Base-by-base conservation (phyloP, 2,888 invertebrate genomes). In the Amiota communis region DNA sequence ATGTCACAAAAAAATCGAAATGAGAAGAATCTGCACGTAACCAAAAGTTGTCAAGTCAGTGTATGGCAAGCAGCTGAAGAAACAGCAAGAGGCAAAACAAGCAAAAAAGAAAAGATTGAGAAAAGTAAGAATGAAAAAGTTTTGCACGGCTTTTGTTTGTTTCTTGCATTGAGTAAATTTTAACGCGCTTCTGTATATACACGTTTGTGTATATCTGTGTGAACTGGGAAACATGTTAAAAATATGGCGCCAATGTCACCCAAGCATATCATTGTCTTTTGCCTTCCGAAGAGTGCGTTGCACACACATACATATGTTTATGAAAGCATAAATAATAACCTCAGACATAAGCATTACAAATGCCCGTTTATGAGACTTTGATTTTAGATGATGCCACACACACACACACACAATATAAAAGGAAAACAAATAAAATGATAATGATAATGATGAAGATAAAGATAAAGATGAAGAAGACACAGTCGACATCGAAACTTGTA, bases 121-220 rank as follows among this genome's bases (percentile, higher is more conserved):
- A 63, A 63, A 15, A 65, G 8, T 48, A 47, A 8, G 49, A 49
- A 65, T 20, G 20, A 65, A 23, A 49, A 68, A 68, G 53, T 68
- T 63, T 68, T 46, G 23, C 23, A 6, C 6, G 17, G 51, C 48
- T 78, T 81, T 84, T 86, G 83, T 84, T 83, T 85, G 86, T 80
- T 72, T 78, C n/a, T 51, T 12, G 3, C n/a, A 36, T 36, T 36
- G 36, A 4, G 8, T 6, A 36, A 36, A 36, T 36, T 51, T 51
- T 51, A n/a, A 12, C 53, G 8, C 74, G 79, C 83, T 81, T 81
- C 83, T 2, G 6, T 36, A 79, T 86, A 84, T 84, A 77, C 82
- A 82, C 80, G 85, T 57, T 73, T 72, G 72, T 67, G 6, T 36
- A 36, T 15, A 23, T 49, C 74, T 13, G 36, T 64, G 75, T 75